Conservation (phyloP, 2,888 invertebrate genomes). For the Terebella lapidaria region DNA sequence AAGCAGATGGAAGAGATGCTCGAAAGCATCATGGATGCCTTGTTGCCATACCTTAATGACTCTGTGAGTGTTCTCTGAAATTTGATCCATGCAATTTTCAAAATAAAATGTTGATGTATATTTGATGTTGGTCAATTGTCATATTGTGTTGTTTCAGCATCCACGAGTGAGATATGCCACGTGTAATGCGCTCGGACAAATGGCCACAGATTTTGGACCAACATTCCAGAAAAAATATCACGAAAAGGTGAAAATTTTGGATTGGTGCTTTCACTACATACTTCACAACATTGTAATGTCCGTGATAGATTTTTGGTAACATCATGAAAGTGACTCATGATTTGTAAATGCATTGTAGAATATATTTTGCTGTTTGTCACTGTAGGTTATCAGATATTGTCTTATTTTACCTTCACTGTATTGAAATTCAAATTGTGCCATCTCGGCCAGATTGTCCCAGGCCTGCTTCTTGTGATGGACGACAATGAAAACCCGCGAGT, state of each 20-base stretch:
- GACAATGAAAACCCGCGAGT: conserved; percentile 92
- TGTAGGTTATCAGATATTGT: no score
- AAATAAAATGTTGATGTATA: no score
- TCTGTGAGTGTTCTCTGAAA: conserved; percentile 61
- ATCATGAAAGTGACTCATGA: no score
- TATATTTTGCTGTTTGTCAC: no score
- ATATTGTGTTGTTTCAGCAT: no score
- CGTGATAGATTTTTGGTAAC: no score
- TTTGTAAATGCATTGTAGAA: no score
- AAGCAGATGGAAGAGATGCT: conserved; percentile 95
- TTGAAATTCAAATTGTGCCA: no score
- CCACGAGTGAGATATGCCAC: conserved; percentile 76
- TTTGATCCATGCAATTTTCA: background rate
- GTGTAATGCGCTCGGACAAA: conserved; percentile 97
- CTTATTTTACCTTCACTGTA: no score
- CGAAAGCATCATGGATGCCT: conserved; percentile 85
- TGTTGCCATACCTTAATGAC: conserved; percentile 79
- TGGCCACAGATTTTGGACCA: conserved; percentile 98
- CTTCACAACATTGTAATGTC: no score
- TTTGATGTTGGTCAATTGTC: background rate
- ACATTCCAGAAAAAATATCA: conserved; percentile 97
- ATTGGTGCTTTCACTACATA: no score
- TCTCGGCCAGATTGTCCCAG: conserved; percentile 75
- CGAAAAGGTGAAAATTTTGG: conserved; percentile 67
- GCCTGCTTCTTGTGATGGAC: conserved; percentile 77